These are phyloP conservation scores for Melanogrammus aeglefinus DNA, from an alignment of 2,797 vertebrate species.

Conservation along the genomic window DNA sequence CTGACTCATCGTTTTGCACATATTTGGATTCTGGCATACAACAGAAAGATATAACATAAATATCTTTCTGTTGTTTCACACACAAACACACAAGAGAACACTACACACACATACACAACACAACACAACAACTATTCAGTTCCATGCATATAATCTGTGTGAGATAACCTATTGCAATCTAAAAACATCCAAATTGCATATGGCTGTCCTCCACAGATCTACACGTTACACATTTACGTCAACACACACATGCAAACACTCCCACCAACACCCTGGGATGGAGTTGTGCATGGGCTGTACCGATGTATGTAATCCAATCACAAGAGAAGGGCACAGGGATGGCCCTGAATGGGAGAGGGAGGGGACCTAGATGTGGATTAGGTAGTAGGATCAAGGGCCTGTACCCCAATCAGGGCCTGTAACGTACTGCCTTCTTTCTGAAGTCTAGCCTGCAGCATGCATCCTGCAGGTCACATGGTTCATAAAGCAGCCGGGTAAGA, in stretches of 20 bases:
- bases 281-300: background rate
- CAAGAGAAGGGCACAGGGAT: constrained; percentile 23
- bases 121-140: background rate
- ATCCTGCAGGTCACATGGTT: background rate
- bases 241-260: background rate
- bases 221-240: background rate
- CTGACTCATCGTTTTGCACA: too few relatives aligned
- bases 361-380: constrained; percentile 55
- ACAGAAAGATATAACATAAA: background rate
- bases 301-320: constrained; percentile 61
- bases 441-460: background rate
- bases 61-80: background rate
- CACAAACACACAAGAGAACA: background rate
- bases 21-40: background rate
- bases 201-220: background rate
- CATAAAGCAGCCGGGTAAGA: background rate
- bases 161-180: background rate
- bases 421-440: too few relatives aligned
- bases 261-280: background rate
- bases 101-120: background rate
- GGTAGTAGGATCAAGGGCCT: constrained; percentile 46
- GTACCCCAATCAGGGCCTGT: background rate
- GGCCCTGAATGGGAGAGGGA: constrained; percentile 51
- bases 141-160: background rate
- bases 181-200: background rate